A percentile compares a stretch with the other conserved stretches of the same genome.
phyloP scores from a whole-genome alignment of 2,113 vertebrate genomes.

The Kobus ellipsiprymnus region DNA sequence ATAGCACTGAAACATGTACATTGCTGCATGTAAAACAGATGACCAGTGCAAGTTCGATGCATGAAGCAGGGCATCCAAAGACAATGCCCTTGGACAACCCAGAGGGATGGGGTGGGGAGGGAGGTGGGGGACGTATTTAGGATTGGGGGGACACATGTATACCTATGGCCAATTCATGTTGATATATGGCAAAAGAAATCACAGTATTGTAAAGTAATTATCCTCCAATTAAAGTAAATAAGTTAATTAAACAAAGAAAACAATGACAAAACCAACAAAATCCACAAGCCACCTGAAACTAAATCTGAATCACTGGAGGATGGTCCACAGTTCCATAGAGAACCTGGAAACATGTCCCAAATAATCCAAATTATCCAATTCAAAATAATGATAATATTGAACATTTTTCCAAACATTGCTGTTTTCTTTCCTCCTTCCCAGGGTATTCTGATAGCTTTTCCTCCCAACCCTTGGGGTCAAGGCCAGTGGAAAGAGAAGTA shows the following conservation, averaged over 20 bases:
- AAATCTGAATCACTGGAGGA: slow-evolving; percentile 10
- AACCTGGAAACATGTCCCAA: neutral
- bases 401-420: neutral
- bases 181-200: neutral
- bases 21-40: neutral
- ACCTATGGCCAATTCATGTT: neutral
- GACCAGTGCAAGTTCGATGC: neutral
- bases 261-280: slow-evolving; percentile 10
- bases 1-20: neutral
- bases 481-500: neutral
- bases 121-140: neutral
- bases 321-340: neutral
- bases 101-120: neutral
- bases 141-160: neutral
- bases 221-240: neutral
- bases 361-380: neutral
- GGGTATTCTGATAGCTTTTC: neutral
- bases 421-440: neutral
- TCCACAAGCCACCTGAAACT: neutral
- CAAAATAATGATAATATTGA: neutral
- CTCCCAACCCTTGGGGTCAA: neutral
- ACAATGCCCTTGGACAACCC: neutral
- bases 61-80: neutral
- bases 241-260: neutral
- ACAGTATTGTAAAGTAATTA: neutral